phyloP scores from a whole-genome alignment of 1,140 invertebrate genomes.

The Neuroterus valhalla region DNA sequence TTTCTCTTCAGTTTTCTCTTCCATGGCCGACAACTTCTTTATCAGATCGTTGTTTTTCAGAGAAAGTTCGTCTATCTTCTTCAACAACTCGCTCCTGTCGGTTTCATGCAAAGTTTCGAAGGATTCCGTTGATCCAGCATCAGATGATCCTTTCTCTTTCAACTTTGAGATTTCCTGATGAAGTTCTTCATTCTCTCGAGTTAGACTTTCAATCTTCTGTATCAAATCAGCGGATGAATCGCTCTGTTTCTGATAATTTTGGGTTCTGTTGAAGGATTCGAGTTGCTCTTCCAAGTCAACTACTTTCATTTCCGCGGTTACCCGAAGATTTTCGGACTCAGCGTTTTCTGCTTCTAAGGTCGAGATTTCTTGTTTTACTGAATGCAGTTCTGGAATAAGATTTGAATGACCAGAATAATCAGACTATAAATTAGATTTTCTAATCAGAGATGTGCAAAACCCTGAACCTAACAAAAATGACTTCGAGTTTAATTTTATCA shows the following conservation, averaged over 20 bases:
- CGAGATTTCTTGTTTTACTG: conserved; percentile 76
- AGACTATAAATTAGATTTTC: no score
- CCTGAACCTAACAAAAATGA: conserved; percentile 42
- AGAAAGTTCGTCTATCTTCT: conserved; percentile 80
- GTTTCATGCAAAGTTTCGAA: conserved; percentile 68
- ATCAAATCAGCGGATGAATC: conserved; percentile 58
- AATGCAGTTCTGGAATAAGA: conserved; percentile 76
- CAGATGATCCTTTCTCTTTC: conserved; percentile 74
- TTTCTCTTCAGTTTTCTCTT: conserved; percentile 72
- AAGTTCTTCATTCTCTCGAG: conserved; percentile 76
- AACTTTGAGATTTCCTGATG: conserved; percentile 75
- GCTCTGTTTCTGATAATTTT: conserved; percentile 67
- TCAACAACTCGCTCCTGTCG: conserved; percentile 78
- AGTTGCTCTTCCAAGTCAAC: conserved; percentile 83
- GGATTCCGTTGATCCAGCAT: conserved; percentile 63
- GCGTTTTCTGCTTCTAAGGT: conserved; percentile 79
- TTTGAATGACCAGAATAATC: no score
- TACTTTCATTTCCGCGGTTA: conserved; percentile 82
- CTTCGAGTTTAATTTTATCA: conserved; percentile 27
- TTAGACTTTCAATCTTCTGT: conserved; percentile 74
- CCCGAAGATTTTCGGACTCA: conserved; percentile 78
- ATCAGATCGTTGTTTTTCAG: conserved; percentile 76
- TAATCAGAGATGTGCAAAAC: conserved; percentile 14
- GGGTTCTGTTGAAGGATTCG: conserved; percentile 69
- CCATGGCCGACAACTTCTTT: conserved; percentile 54